Percentiles rank a stretch among this genome's conserved stretches.
phyloP scores from a whole-genome alignment of 2,113 vertebrate species.

The Butastur rufipennis region DNA sequence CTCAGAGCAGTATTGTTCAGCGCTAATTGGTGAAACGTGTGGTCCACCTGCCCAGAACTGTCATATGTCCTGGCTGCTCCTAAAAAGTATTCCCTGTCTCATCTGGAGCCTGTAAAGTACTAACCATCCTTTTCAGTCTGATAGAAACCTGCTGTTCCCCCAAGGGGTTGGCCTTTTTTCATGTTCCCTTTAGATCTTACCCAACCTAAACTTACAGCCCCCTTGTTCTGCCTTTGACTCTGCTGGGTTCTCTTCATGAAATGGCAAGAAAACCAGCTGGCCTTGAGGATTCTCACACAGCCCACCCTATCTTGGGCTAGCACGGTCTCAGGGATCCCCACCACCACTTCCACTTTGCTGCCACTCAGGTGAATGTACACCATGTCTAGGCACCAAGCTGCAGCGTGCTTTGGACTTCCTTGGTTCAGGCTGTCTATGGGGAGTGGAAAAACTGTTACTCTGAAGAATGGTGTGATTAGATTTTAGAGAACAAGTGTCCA shows the following conservation, averaged over 20 bases:
- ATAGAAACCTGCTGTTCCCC: not conserved
- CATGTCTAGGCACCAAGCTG: not conserved
- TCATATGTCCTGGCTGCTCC: not conserved
- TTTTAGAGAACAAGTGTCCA: not conserved
- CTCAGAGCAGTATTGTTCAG: not conserved
- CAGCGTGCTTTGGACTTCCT: not conserved
- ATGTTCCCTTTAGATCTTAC: not conserved
- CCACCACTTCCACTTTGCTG: not conserved
- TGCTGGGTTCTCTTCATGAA: not conserved
- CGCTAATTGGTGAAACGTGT: accelerated
- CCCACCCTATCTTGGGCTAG: not conserved
- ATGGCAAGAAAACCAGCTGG: not conserved
- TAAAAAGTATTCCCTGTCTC: not conserved
- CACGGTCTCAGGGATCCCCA: not conserved
- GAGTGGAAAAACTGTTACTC: not conserved
- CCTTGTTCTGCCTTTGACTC: not conserved
- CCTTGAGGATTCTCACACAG: not conserved
- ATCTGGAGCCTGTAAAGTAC: not conserved
- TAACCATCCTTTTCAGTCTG: not conserved
- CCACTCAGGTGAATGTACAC: accelerated
- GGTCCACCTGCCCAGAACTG: not conserved
- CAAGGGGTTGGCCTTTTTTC: not conserved
- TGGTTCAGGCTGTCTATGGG: not conserved
- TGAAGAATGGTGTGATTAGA: accelerated
- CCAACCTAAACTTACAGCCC: not conserved